Evolutionary conservation across 2,113 vertebrate species (phyloP).

Genomic region (Burhinus bistriatus): DNA sequence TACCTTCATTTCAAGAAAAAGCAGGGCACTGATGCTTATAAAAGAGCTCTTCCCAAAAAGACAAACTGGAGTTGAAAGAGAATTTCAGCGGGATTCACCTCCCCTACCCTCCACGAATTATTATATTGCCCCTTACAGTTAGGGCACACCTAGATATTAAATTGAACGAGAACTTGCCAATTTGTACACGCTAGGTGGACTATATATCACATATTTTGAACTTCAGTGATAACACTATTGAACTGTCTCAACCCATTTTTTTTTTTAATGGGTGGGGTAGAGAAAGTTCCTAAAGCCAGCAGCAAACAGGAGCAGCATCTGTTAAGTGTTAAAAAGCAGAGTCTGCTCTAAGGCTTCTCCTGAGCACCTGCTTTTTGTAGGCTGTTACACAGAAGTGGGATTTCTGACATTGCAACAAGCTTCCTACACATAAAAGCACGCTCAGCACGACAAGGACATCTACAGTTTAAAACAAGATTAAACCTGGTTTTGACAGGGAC

Average conservation of each 20-base stretch:
- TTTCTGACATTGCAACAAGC: neutral
- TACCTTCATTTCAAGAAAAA: no score
- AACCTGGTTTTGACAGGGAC: neutral
- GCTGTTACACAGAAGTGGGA: accelerated
- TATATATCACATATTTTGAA: accelerated
- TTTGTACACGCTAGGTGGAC: neutral
- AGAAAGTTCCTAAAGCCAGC: no score
- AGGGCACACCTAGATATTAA: no score
- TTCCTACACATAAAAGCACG: accelerated
- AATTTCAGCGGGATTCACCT: no score
- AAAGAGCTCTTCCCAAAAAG: no score
- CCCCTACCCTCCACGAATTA: no score
- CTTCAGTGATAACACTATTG: neutral
- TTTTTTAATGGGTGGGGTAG: no score
- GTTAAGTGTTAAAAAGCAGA: accelerated
- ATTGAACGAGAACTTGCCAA: accelerated
- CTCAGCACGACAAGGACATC: accelerated
- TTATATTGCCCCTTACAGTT: no score
- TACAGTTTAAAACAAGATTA: neutral
- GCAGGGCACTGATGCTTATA: no score
- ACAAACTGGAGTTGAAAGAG: no score
- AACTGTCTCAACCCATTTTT: neutral
- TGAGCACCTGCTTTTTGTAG: no score
- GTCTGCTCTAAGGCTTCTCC: neutral
- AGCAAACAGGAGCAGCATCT: neutral